Evolutionary conservation across 2,113 vertebrate genomes (phyloP).

Genomic region (Scomber japonicus): DNA sequence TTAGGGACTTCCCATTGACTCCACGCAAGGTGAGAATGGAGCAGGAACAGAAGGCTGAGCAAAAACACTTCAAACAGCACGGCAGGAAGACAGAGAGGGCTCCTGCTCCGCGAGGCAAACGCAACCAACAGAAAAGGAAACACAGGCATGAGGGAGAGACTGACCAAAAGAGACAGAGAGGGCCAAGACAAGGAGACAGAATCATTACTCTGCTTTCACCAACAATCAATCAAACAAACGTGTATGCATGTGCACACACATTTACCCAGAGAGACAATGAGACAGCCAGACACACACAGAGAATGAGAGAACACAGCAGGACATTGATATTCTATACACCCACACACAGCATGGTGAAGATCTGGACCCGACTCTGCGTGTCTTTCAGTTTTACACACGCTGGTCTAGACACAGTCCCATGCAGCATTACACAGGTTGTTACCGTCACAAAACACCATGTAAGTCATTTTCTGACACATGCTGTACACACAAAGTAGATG

Average conservation of each 20-base stretch:
- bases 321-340: constrained; percentile 83
- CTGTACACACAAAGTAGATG: not conserved
- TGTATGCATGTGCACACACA: constrained; percentile 33
- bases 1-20: constrained; percentile 82
- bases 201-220: constrained; percentile 62
- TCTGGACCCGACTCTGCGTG: constrained; percentile 64
- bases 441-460: constrained; percentile 31
- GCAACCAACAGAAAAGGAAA: constrained; percentile 20
- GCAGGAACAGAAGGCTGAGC: constrained; percentile 68
- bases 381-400: constrained; percentile 65
- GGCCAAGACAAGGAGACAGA: constrained; percentile 32
- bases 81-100: constrained; percentile 50
- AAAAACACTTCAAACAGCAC: constrained; percentile 64
- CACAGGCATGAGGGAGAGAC: constrained; percentile 16
- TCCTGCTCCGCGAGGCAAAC: constrained; percentile 37
- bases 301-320: constrained; percentile 73
- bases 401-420: constrained; percentile 56
- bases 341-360: constrained; percentile 79
- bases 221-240: constrained; percentile 59
- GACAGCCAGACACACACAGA: constrained; percentile 50
- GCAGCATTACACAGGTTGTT: constrained; percentile 35
- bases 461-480: constrained; percentile 24
- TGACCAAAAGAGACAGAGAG: constrained; percentile 51
- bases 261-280: constrained; percentile 44
- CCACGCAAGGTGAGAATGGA: constrained; percentile 75